phyloP scores from a whole-genome alignment of 2,888 invertebrate genomes.

The Erpobdella octoculata region DNA sequence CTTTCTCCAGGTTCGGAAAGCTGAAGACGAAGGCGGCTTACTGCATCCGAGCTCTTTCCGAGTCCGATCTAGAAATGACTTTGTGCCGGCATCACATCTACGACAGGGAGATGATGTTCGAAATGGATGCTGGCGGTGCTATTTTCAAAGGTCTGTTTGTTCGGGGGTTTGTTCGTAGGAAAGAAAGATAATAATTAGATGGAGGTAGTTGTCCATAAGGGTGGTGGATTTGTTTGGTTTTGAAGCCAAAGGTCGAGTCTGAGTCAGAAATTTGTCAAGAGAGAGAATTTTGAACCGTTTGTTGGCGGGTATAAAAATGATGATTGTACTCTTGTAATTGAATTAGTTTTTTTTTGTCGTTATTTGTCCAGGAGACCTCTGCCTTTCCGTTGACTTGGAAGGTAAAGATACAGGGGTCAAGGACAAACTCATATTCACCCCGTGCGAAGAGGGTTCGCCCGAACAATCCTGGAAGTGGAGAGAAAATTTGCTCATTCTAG shows the following conservation, averaged over 20 bases:
- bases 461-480: constrained; percentile 22
- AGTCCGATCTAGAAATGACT: constrained; percentile 31
- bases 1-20: constrained; percentile 31
- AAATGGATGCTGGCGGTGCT: constrained; percentile 28
- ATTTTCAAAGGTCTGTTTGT: constrained; percentile 30
- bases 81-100: constrained; percentile 35
- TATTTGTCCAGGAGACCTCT: constrained; percentile 19
- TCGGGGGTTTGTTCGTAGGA: no score
- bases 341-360: no score
- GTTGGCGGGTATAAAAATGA: no score
- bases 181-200: no score
- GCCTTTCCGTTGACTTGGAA: constrained; percentile 23
- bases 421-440: constrained; percentile 15
- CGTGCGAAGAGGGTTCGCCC: constrained; percentile 23
- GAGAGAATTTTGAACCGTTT: no score
- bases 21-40: constrained; percentile 30
- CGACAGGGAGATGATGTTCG: constrained; percentile 34
- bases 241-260: no score
- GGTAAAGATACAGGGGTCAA: constrained; percentile 24
- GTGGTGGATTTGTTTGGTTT: no score
- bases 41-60: constrained; percentile 25
- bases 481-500: neutral
- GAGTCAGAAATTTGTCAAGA: no score
- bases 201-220: no score
- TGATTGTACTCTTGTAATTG: no score